A percentile compares a stretch with the other conserved stretches of the same genome.
These are phyloP conservation scores for Phrynocephalus versicolor DNA, from an alignment of 2,113 vertebrate genomes.

Conservation along the genomic window DNA sequence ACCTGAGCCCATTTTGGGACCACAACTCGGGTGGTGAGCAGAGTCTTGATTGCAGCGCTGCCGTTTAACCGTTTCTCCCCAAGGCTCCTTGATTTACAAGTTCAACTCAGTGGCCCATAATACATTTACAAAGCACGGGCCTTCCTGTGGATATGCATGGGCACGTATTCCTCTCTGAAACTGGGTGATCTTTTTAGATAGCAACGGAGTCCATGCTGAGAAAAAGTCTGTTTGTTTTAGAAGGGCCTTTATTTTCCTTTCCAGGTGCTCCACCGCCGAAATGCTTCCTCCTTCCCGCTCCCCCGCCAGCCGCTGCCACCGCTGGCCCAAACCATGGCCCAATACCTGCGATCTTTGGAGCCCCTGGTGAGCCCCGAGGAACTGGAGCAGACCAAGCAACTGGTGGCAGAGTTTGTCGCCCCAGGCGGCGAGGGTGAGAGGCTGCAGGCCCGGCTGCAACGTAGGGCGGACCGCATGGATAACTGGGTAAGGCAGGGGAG, in stretches of 20 bases:
- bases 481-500: slow-evolving; percentile 77
- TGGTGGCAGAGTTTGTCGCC: slow-evolving; percentile 74
- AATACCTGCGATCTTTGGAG: slow-evolving; percentile 79
- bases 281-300: slow-evolving; percentile 54
- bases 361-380: slow-evolving; percentile 80
- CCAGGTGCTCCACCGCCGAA: background rate
- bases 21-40: too few species aligned
- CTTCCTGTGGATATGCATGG: background rate
- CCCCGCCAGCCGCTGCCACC: slow-evolving; percentile 79
- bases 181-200: background rate
- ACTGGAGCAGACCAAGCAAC: slow-evolving; percentile 75
- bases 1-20: too few species aligned
- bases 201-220: background rate
- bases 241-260: background rate
- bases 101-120: too few species aligned
- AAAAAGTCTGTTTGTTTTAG: too few species aligned
- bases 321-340: slow-evolving; percentile 75
- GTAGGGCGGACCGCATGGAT: slow-evolving; percentile 68
- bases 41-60: too few species aligned
- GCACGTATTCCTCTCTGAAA: background rate
- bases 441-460: slow-evolving; percentile 78
- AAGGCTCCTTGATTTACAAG: too few species aligned
- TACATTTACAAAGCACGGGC: too few species aligned
- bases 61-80: too few species aligned
- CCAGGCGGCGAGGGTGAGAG: slow-evolving; percentile 70